Evolutionary conservation across 1,140 invertebrate genomes (phyloP).

Genomic region (Scaptomyza montana): DNA sequence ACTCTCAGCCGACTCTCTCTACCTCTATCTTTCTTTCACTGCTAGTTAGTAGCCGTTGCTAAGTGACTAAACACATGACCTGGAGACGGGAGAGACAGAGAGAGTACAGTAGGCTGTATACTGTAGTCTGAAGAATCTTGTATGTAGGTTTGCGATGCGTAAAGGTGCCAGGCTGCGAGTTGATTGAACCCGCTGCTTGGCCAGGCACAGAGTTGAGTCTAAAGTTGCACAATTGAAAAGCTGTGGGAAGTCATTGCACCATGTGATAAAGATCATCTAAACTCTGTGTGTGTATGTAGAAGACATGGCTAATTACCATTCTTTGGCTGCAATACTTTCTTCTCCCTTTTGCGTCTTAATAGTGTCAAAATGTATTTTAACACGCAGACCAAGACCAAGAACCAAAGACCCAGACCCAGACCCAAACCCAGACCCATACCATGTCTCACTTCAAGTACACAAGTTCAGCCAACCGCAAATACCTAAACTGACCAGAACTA

Average conservation of each 20-base stretch:
- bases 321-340: constrained; percentile 40
- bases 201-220: constrained; percentile 46
- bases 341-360: constrained; percentile 42
- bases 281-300: background rate
- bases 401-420: background rate
- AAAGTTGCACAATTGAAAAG: constrained; percentile 80
- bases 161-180: constrained; percentile 74
- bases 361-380: constrained; percentile 78
- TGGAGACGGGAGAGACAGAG: constrained; percentile 17
- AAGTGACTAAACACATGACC: constrained; percentile 76
- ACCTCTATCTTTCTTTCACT: background rate
- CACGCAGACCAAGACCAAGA: constrained; percentile 49
- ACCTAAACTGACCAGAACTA: constrained; percentile 3
- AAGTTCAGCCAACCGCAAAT: constrained; percentile 36
- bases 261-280: constrained; percentile 55
- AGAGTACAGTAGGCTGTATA: background rate
- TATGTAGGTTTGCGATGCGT: constrained; percentile 64
- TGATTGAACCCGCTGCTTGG: constrained; percentile 66
- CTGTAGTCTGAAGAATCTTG: constrained; percentile 17
- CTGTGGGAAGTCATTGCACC: constrained; percentile 75
- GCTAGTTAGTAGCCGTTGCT: constrained; percentile 39
- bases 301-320: constrained; percentile 73
- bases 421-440: background rate
- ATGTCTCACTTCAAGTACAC: background rate
- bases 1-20: background rate